A percentile compares a stretch with the other conserved stretches of the same genome.
Evolutionary conservation across 2,888 invertebrate genomes (phyloP).

Genomic region (Sinotaia quadrata): DNA sequence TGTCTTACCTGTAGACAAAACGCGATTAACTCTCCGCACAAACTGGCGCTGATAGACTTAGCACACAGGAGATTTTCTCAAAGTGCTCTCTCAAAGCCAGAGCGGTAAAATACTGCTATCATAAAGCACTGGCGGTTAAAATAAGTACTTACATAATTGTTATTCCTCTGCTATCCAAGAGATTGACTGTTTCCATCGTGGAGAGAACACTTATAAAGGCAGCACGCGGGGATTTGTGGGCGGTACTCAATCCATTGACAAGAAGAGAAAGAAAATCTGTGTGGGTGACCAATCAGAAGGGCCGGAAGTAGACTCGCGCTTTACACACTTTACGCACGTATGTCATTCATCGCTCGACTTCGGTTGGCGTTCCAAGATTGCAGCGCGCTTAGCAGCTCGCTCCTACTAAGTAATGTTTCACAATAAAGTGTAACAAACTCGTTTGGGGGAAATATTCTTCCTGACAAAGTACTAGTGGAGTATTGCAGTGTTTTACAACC

Average conservation of each 20-base stretch:
- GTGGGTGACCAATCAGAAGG: not conserved
- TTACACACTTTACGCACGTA: not conserved
- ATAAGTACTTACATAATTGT: conserved; percentile 5
- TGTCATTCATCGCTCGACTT: not conserved
- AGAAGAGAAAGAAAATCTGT: no score
- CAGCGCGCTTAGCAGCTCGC: no score
- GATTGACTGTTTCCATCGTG: not conserved
- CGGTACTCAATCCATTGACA: not conserved
- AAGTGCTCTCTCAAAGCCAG: not conserved
- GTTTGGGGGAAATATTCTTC: no score
- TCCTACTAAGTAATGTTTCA: no score
- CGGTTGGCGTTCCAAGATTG: no score
- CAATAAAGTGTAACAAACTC: no score
- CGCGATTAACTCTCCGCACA: no score
- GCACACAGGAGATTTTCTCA: not conserved
- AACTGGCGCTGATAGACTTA: no score
- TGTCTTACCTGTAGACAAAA: not conserved
- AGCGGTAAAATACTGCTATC: not conserved
- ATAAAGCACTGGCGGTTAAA: not conserved
- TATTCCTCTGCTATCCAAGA: conserved; percentile 2
- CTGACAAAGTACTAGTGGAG: no score
- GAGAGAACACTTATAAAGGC: not conserved
- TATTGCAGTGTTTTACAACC: no score
- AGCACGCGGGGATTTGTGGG: not conserved
- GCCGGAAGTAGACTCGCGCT: not conserved